Conservation (phyloP, 2,113 vertebrate genomes). For the Patagioenas fasciata region DNA sequence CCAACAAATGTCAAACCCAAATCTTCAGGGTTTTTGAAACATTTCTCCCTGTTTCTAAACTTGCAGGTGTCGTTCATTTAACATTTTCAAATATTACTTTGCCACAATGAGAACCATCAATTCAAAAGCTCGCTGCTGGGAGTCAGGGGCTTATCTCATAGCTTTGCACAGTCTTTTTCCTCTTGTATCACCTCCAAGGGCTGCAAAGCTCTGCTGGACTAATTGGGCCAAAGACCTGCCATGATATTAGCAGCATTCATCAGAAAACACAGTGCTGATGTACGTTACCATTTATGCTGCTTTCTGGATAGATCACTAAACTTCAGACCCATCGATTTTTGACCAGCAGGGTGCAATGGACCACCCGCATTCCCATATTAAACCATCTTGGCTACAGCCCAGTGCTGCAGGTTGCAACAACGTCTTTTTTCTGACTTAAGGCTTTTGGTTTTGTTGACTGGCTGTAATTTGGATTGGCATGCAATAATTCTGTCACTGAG, state of each 20-base stretch:
- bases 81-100: background rate
- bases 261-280: background rate
- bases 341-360: background rate
- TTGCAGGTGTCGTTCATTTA: background rate
- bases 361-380: accelerated
- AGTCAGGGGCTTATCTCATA: background rate
- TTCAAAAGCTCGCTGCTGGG: background rate
- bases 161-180: background rate
- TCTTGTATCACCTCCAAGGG: background rate
- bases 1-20: accelerated
- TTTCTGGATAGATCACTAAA: background rate
- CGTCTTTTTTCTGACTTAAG: background rate
- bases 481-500: background rate
- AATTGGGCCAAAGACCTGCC: background rate
- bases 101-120: background rate
- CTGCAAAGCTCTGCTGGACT: background rate
- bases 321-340: background rate
- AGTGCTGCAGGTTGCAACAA: background rate
- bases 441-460: slow-evolving; percentile 6
- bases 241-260: background rate
- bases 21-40: background rate
- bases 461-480: slow-evolving; percentile 24
- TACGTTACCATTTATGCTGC: background rate
- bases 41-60: background rate
- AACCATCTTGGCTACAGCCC: background rate